A percentile compares a stretch with the other conserved stretches of the same genome.
Conservation (phyloP, 2,888 invertebrate species). For the Petrolisthes manimaculis region DNA sequence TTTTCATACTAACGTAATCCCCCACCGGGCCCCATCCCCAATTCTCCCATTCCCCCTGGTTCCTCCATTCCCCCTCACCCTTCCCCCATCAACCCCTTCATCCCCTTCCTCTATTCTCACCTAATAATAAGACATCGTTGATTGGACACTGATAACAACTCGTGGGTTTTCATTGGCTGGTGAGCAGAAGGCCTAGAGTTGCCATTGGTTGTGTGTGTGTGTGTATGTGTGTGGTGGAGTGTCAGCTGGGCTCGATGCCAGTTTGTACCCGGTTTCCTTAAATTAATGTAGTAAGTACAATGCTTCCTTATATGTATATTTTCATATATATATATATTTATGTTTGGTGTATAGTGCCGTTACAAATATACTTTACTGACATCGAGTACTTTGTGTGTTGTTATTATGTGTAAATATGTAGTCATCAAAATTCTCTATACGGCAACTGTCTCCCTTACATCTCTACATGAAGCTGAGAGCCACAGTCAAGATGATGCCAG, state of each 20-base stretch:
- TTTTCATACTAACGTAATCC: slow-evolving; percentile 14
- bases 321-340: not conserved
- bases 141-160: slow-evolving; percentile 49
- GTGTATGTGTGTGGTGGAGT: not conserved
- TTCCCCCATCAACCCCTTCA: too few species aligned
- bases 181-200: slow-evolving; percentile 16
- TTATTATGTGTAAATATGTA: too few species aligned
- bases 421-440: too few species aligned
- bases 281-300: too few species aligned
- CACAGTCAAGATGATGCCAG: too few species aligned
- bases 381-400: too few species aligned
- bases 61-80: too few species aligned
- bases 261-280: not conserved
- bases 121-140: slow-evolving; percentile 47
- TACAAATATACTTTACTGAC: too few species aligned
- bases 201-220: slow-evolving; percentile 28
- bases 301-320: not conserved
- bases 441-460: too few species aligned
- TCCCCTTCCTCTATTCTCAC: not conserved
- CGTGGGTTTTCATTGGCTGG: slow-evolving; percentile 41
- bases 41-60: too few species aligned
- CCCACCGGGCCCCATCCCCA: too few species aligned
- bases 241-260: not conserved
- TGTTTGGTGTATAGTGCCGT: not conserved
- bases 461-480: too few species aligned